These are phyloP conservation scores for Palaemon carinicauda DNA, from an alignment of 1,140 invertebrate genomes.

Conservation along the genomic window DNA sequence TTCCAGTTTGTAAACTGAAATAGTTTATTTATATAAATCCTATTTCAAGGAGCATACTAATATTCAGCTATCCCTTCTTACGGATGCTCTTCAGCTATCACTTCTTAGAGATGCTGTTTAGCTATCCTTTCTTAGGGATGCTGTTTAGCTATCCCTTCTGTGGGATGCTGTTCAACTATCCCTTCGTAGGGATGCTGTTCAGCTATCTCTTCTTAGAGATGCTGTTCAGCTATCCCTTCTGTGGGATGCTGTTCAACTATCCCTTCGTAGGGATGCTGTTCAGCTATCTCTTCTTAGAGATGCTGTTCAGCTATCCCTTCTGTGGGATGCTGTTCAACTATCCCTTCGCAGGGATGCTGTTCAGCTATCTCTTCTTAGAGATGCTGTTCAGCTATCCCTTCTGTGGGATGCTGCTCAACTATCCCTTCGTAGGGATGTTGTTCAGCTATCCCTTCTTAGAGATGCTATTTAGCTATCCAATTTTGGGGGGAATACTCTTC, in stretches of 20 bases:
- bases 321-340: not conserved
- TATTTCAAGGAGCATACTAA: too few relatives aligned
- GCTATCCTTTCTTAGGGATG: slow-evolving; percentile 46
- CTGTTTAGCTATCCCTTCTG: slow-evolving; percentile 13
- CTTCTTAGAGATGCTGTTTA: not conserved
- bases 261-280: not conserved
- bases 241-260: not conserved
- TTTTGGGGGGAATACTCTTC: too few relatives aligned
- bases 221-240: slow-evolving; percentile 20
- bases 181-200: too few relatives aligned
- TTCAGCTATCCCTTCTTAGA: too few relatives aligned
- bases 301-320: slow-evolving; percentile 19
- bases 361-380: slow-evolving; percentile 31
- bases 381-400: slow-evolving; percentile 37
- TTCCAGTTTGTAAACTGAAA: too few relatives aligned
- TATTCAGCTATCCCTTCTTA: too few relatives aligned
- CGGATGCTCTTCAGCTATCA: not conserved
- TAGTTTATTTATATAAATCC: too few relatives aligned
- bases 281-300: slow-evolving; percentile 47
- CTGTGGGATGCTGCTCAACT: too few relatives aligned
- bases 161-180: not conserved
- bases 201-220: slow-evolving; percentile 43
- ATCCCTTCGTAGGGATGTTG: too few relatives aligned
- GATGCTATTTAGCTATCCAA: too few relatives aligned
- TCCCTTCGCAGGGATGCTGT: not conserved